These are phyloP conservation scores for Lycodopsis pacificus DNA, from an alignment of 2,797 vertebrate genomes.

Conservation along the genomic window DNA sequence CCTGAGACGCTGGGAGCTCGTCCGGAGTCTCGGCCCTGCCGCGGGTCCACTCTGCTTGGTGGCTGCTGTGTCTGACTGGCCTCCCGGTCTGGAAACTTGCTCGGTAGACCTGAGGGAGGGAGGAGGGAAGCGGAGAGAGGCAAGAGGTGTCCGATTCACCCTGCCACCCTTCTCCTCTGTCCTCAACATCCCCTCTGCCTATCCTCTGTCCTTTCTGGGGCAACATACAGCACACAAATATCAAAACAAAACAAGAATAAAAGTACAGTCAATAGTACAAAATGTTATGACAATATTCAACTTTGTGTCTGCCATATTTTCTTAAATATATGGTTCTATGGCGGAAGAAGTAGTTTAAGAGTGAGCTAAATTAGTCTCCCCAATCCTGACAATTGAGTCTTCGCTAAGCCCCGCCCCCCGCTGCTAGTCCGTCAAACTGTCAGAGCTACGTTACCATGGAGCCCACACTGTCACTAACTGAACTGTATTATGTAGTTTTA, in stretches of 20 bases:
- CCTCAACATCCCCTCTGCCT: not conserved
- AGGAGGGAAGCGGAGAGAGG: not conserved
- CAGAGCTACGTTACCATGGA: no score
- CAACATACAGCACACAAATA: not conserved
- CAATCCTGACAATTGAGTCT: no score
- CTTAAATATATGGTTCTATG: not conserved
- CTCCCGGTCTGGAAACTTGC: constrained; percentile 39
- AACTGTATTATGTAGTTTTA: no score
- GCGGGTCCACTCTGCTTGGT: not conserved
- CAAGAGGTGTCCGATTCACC: not conserved
- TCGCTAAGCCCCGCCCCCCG: no score
- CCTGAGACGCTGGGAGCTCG: constrained; percentile 22
- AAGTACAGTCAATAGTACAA: not conserved
- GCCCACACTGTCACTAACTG: no score
- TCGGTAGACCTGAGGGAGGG: constrained; percentile 33
- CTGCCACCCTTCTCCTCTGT: not conserved
- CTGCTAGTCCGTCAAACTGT: no score
- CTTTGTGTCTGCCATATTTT: not conserved
- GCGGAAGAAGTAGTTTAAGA: not conserved
- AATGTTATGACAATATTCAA: not conserved
- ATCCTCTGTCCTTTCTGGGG: constrained; percentile 34
- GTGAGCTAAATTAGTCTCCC: not conserved
- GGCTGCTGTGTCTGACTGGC: not conserved
- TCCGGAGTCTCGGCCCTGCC: not conserved
- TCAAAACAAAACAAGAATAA: not conserved